These are phyloP conservation scores for Tetraodon nigroviridis DNA, from an alignment of 2,113 vertebrate genomes.

Conservation along the genomic window DNA sequence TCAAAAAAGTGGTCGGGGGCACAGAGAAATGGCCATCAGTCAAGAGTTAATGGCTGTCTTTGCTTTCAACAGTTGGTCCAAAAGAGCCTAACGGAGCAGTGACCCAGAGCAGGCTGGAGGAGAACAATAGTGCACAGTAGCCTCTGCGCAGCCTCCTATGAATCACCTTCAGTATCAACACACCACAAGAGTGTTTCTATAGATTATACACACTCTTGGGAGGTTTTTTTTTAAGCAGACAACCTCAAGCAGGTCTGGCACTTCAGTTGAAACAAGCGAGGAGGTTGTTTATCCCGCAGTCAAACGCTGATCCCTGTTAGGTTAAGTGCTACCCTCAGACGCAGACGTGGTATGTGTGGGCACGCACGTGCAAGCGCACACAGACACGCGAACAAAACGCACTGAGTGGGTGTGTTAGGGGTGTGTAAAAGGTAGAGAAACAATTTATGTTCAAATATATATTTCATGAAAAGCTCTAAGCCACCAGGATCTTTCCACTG, in stretches of 20 bases:
- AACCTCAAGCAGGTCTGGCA: constrained; percentile 54
- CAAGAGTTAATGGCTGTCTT: constrained; percentile 53
- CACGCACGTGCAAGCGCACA: constrained; percentile 6
- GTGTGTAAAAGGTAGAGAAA: too few relatives aligned
- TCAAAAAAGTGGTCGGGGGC: constrained; percentile 39
- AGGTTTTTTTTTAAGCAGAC: constrained; percentile 70
- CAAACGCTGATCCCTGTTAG: constrained; percentile 62
- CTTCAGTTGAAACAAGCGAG: constrained; percentile 56
- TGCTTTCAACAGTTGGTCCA: constrained; percentile 47
- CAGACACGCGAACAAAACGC: constrained; percentile 7
- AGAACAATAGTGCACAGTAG: constrained; percentile 75
- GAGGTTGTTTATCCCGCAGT: constrained; percentile 68
- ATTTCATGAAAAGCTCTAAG: too few relatives aligned
- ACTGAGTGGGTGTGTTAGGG: not conserved
- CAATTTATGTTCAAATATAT: too few relatives aligned
- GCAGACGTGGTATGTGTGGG: not conserved
- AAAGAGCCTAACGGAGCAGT: constrained; percentile 53
- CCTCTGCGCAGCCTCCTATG: constrained; percentile 53
- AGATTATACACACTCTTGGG: constrained; percentile 77
- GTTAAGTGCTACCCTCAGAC: constrained; percentile 42
- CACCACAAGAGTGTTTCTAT: constrained; percentile 73
- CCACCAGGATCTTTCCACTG: too few relatives aligned
- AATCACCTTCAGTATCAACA: constrained; percentile 76
- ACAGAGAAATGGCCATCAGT: constrained; percentile 50
- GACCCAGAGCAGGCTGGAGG: constrained; percentile 57